Percentiles rank a stretch among this genome's conserved stretches.
phyloP scores from a whole-genome alignment of 2,888 invertebrate genomes.

The Andricus quercusramuli region DNA sequence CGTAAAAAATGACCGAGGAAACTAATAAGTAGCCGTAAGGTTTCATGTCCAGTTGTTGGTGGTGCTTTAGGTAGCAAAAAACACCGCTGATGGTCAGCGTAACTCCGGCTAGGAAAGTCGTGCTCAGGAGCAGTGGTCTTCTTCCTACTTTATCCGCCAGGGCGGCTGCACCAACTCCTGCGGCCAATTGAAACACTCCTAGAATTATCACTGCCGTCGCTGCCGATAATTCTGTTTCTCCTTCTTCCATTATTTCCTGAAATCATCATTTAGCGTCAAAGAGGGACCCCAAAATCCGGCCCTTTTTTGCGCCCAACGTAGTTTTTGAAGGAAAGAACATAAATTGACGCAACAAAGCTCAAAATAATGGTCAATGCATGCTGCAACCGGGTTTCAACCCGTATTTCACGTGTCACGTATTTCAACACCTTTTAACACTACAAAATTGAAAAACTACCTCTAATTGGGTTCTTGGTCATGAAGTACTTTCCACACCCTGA shows the following conservation, averaged over 20 bases:
- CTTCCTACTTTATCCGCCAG: conserved; percentile 81
- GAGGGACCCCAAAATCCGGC: no score
- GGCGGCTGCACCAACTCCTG: conserved; percentile 78
- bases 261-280: neutral
- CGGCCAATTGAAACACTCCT: conserved; percentile 81
- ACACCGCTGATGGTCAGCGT: conserved; percentile 80
- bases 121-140: conserved; percentile 80
- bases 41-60: conserved; percentile 78
- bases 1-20: conserved; percentile 81
- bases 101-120: conserved; percentile 81
- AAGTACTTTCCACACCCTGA: no score
- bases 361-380: no score
- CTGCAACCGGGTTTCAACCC: no score
- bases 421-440: no score
- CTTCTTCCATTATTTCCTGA: conserved; percentile 80
- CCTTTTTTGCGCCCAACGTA: no score
- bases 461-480: no score
- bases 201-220: conserved; percentile 82
- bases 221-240: conserved; percentile 78
- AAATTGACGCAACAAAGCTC: no score
- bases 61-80: conserved; percentile 82
- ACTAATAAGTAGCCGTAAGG: conserved; percentile 80
- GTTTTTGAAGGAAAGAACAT: no score
- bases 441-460: no score
- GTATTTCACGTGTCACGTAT: no score